Evolutionary conservation across 2,113 vertebrate genomes (phyloP), one percentile per base, ranked within the genome.

Genomic region (Hucho hucho): DNA sequence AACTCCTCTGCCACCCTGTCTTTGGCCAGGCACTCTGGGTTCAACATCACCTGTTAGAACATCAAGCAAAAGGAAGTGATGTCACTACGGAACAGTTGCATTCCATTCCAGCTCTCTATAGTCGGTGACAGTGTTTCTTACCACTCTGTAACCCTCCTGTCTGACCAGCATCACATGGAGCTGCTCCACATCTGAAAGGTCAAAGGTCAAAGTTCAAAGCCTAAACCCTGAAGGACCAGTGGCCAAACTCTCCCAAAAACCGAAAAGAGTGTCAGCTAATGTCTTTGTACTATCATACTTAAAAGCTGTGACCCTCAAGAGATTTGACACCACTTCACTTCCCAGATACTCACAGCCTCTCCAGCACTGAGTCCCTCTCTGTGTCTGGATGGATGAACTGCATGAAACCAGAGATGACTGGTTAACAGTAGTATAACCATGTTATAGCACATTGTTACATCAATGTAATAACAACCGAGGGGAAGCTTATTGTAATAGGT

Each of bases 1-100:
- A 98, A 89, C 76, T 99, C 96, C 81, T 98, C 98, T 3, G 82
- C 93, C 79, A 99, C 89, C 87, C 89, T 94, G 79, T 94, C 90
- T 91, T 86, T 96, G 75, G 89, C 90, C 87, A 98, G 89, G 43
- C 87, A 91, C 76, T 93, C 94, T 0, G 92, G 88, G 88, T 95
- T 94, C 64, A 91, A 86, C 88, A 98, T 94, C 72, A 96, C 92
- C 98, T 99, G 77, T 74, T 84, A 66, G 72, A 32, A 59, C 53
- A 72, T 9, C 22, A 53, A 14, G 18, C 13, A 53, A 53, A 14
- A 18, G 49, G 14, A 53, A 53, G 16, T 53, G 49, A 53, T 53
- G 49, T 53, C 49, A 53, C 49, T 53, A 18, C 3, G 4, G 49
- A 53, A 53, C 49, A 53, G 49, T 13, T 53, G 49, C 4, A 18